Conservation (phyloP, 1,140 invertebrate species). For the Drosophila equinoxialis region DNA sequence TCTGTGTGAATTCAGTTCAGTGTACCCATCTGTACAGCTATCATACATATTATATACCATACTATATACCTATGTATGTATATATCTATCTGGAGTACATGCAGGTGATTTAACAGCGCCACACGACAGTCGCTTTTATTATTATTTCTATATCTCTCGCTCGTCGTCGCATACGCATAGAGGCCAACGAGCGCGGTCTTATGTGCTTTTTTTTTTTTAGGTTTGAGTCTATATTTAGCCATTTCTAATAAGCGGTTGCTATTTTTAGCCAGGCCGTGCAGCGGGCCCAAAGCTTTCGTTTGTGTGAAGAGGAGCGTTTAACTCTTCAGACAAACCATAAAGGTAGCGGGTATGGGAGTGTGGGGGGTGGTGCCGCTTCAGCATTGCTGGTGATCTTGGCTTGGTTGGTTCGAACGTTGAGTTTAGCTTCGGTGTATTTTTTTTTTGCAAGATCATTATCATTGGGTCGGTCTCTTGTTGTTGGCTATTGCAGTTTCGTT, state of each 20-base stretch:
- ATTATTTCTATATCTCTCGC: slow-evolving; percentile 19
- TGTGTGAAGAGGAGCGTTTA: slow-evolving; percentile 2
- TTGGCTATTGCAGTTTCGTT: slow-evolving; percentile 68
- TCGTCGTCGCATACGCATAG: slow-evolving; percentile 6
- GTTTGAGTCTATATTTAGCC: slow-evolving; percentile 69
- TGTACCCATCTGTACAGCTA: slow-evolving; percentile 27
- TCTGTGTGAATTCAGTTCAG: slow-evolving; percentile 18
- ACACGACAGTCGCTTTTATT: slow-evolving; percentile 38
- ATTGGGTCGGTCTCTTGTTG: slow-evolving; percentile 22
- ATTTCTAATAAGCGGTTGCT: slow-evolving; percentile 75
- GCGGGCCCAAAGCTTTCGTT: slow-evolving; percentile 51
- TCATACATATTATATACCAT: neutral
- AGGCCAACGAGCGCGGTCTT: slow-evolving; percentile 33
- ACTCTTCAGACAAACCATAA: neutral
- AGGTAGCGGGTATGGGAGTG: neutral
- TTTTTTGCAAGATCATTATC: slow-evolving; percentile 77
- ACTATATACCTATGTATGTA: slow-evolving; percentile 11
- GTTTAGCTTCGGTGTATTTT: slow-evolving; percentile 22
- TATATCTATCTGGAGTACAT: slow-evolving; percentile 20
- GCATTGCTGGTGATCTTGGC: slow-evolving; percentile 20
- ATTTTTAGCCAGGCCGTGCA: slow-evolving; percentile 70
- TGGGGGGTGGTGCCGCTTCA: neutral
- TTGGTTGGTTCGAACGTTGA: slow-evolving; percentile 6
- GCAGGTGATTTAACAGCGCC: slow-evolving; percentile 18
- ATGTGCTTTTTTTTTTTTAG: slow-evolving; percentile 40